Percentiles rank a stretch among this genome's conserved stretches.
Conservation (phyloP, 1,140 invertebrate species). For the Pseudomyrmex concolor region DNA sequence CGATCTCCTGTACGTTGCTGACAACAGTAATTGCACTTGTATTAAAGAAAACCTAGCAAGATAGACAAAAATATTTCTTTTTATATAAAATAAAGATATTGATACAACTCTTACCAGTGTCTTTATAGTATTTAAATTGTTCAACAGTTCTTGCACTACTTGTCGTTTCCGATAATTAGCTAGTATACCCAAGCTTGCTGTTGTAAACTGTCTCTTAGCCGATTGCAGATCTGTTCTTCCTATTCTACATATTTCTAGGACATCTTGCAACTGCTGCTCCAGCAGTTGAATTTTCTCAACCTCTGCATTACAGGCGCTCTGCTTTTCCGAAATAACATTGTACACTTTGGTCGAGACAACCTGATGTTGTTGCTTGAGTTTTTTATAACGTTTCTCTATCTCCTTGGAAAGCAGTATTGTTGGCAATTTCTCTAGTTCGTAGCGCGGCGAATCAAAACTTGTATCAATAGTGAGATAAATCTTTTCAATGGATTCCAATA, state of each 20-base stretch:
- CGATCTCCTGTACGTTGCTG: slow-evolving; percentile 93
- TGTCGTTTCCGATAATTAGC: slow-evolving; percentile 95
- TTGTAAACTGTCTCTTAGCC: slow-evolving; percentile 93
- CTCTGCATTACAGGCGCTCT: slow-evolving; percentile 93
- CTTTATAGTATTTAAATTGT: slow-evolving; percentile 92
- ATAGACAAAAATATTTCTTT: no score
- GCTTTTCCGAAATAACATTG: slow-evolving; percentile 95
- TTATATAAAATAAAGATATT: no score
- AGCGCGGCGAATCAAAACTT: slow-evolving; percentile 88
- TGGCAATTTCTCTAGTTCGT: slow-evolving; percentile 90
- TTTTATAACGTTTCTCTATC: slow-evolving; percentile 88
- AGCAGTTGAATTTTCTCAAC: slow-evolving; percentile 93
- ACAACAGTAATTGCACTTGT: slow-evolving; percentile 62
- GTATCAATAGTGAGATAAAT: slow-evolving; percentile 88
- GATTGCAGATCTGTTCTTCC: slow-evolving; percentile 90
- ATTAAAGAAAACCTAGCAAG: background rate
- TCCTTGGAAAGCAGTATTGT: slow-evolving; percentile 87
- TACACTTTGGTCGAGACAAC: slow-evolving; percentile 96
- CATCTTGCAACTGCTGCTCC: slow-evolving; percentile 89
- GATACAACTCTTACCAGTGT: slow-evolving; percentile 88
- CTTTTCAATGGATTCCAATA: slow-evolving; percentile 89
- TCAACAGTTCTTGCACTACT: slow-evolving; percentile 90
- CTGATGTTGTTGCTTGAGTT: slow-evolving; percentile 90
- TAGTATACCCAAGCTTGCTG: slow-evolving; percentile 93
- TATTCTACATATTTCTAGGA: slow-evolving; percentile 89